Evolutionary conservation across 2,888 invertebrate genomes (phyloP).

Genomic region (Galerucella pusilla): DNA sequence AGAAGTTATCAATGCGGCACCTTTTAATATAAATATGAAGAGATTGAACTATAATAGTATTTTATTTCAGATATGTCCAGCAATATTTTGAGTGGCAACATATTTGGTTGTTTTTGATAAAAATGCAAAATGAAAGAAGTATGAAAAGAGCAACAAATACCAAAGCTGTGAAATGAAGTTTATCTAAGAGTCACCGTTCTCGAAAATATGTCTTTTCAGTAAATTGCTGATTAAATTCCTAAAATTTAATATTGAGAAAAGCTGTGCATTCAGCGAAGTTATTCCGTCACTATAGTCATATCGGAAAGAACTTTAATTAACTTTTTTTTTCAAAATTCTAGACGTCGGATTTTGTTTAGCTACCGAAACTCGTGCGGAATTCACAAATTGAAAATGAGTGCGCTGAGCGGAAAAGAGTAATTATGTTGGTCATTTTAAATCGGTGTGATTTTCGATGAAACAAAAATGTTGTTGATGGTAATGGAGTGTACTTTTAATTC

Average conservation of each 20-base stretch:
- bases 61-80: too few relatives aligned
- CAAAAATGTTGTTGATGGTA: not conserved
- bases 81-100: too few relatives aligned
- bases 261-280: constrained; percentile 13
- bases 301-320: constrained; percentile 27
- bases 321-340: constrained; percentile 22
- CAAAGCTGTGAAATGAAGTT: constrained; percentile 17
- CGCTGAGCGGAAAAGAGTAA: too few relatives aligned
- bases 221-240: constrained; percentile 34
- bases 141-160: constrained; percentile 21
- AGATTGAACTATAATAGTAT: too few relatives aligned
- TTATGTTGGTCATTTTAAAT: not conserved
- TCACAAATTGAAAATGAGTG: not conserved
- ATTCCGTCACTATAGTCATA: constrained; percentile 19
- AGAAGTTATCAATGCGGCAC: too few relatives aligned
- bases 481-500: not conserved
- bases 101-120: not conserved
- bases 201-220: constrained; percentile 24
- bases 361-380: constrained; percentile 4
- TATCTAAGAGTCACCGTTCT: constrained; percentile 21
- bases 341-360: constrained; percentile 9
- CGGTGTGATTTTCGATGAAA: not conserved
- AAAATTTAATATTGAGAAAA: constrained; percentile 29
- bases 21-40: too few relatives aligned
- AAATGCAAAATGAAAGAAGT: not conserved